These are phyloP conservation scores for Xyrichtys novacula DNA, from an alignment of 2,797 vertebrate genomes.

Conservation along the genomic window DNA sequence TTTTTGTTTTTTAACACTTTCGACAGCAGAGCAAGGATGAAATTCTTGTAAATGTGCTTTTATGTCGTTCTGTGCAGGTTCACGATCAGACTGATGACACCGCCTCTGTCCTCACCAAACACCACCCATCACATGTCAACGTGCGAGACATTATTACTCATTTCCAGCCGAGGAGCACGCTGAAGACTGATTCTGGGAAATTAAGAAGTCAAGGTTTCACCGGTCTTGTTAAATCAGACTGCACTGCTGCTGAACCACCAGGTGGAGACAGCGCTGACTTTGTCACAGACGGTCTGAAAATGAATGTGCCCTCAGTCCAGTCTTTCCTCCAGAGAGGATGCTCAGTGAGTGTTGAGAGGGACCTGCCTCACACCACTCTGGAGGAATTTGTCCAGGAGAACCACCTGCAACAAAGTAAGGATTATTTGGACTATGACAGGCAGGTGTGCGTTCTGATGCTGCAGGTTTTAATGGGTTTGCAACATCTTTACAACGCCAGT, in stretches of 20 bases:
- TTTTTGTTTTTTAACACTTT: background rate
- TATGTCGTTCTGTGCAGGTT: conserved; percentile 64
- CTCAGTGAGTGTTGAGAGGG: conserved; percentile 70
- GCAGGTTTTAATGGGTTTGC: conserved; percentile 83
- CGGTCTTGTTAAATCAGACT: conserved; percentile 1
- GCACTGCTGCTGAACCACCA: conserved; percentile 26
- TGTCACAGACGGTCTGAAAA: background rate
- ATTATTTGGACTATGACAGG: conserved; percentile 75
- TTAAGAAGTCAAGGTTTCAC: background rate
- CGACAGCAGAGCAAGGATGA: background rate
- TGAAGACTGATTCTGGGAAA: background rate
- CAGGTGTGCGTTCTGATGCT: conserved; percentile 84
- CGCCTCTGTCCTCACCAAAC: conserved; percentile 20
- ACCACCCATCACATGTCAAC: conserved; percentile 72
- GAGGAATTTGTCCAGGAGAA: conserved; percentile 80
- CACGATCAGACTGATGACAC: conserved; percentile 20
- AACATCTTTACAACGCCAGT: conserved; percentile 71
- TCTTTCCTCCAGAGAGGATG: conserved; percentile 64
- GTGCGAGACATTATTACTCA: conserved; percentile 72
- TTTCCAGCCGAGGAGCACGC: conserved; percentile 59
- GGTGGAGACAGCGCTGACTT: conserved; percentile 51
- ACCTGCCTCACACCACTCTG: conserved; percentile 84
- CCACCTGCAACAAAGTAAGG: conserved; percentile 44
- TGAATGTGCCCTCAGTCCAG: conserved; percentile 37
- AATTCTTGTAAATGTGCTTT: background rate